Evolutionary conservation across 1,140 invertebrate genomes (phyloP), one percentile per base, ranked within the genome.

Genomic region (Gonatopus flavifemur): DNA sequence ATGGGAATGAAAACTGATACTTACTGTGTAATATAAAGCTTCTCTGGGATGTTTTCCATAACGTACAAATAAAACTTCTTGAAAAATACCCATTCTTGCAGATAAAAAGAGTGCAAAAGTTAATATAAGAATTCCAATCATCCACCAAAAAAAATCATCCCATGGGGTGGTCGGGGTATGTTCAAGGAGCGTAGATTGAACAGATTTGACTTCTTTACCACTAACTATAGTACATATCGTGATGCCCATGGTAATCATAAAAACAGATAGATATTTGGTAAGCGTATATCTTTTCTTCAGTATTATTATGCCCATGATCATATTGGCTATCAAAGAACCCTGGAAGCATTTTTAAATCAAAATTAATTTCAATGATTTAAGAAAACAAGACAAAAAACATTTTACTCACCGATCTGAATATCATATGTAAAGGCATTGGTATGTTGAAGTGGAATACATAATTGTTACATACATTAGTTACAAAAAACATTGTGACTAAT

Each of bases 391-490:
- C 2, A 42, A 12, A 37, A 25, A 0, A 19, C 9, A 47, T 19
- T 52, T 24, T 55, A 85, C 87, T 84, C 80, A 94, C 91, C 28
- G 96, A 88, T 81, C 96, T 84, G 71, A 99, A 98, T 70, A 99
- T 98, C 89, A 99, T 98, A 71, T 98, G 96, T 4, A 99, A 78
- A 8, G 97, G 96, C 87, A 99, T 96, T 0, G 96, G 89, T 67
- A 99, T 96, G 68, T 98, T 96, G 66, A 96, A 98, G 69, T 91
- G 88, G 62, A 98, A 92, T 0, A 94, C 94, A 80, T 94, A 94
- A 77, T 98, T 99, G 72, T 98, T 98, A 18, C 88, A 86, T 3
- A 98, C 90, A 75, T 93, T 98, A 3, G 89, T 85, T 3, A 93
- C 69, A 73, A 98, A 98, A 75, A 98, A 98, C 71, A 98, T 87